Evolutionary conservation across 2,888 invertebrate species (phyloP), one percentile per base, ranked within the genome.

Genomic region (Sussaba pulchella): DNA sequence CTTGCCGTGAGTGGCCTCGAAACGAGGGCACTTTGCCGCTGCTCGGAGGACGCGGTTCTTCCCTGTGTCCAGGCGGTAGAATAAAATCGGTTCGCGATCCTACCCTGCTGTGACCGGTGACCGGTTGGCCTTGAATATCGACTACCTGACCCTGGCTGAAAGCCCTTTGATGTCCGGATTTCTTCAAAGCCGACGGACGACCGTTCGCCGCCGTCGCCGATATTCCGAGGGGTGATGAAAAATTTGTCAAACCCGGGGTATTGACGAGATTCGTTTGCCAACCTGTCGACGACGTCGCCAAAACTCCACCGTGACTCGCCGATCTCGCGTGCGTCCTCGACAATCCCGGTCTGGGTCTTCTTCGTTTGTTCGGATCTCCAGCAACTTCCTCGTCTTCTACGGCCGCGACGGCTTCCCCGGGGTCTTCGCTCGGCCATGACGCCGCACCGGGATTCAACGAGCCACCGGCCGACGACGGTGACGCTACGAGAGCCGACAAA

Each of bases 1-100:
- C 97, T 92, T 97, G 97, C n/a, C 97, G 94, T 4, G 97, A 96
- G 92, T 97, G 97, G 1, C 96, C 95, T 74, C 94, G 94, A 50
- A 93, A 93, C 1, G 94, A 93, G 88, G 92, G 87, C 45, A 94
- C 93, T 82, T 92, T 93, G 1, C 93, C 92, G 83, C 91, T 92
- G 50, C 92, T 93, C n/a, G 88, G 83, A 14, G 93, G 92, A 43
- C 91, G 85, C 2, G 92, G 90, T 39, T 94, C 93, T 83, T 97
- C 97, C 85, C 97, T 95, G 91, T 98, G 97, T 0, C 97, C 97
- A 0, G 97, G 96, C 0, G 98, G 98, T 79, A 98, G 93, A 85
- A 97, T 97, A 89, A 98, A 98, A 90, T 98, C 98, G 0, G 98
- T 98, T 90, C 96, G 96, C 82, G 97, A 97, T 78, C 96, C 96